Evolutionary conservation across 2,797 vertebrate species (phyloP), one percentile per base, ranked within the genome.

Genomic region (Pseudochirops cupreus): DNA sequence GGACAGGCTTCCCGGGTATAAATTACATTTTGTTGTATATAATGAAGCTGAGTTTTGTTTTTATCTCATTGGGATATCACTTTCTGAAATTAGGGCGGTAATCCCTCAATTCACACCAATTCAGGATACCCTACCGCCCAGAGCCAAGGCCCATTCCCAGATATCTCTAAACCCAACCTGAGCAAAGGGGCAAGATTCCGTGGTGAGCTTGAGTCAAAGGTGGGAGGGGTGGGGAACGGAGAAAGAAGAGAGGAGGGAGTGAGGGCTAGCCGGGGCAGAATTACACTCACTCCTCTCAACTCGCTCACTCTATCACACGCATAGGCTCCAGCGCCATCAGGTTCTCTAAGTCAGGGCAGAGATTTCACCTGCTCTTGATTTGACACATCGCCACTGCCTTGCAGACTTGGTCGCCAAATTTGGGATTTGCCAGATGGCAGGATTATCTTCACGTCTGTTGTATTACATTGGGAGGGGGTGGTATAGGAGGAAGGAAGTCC

Each of bases 41-140:
- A 98, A 98, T 97, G 98, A 98, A 98, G 97, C 96, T 4, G 96
- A 98, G 96, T 98, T 98, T 97, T 98, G 97, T 98, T 96, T 97
- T 98, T 97, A 94, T 97, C 94, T 97, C 98, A 54, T 92, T 93
- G 98, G 50, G 92, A 97, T 91, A 92, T 95, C 97, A 92, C 94
- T 96, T 97, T 97, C 93, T 96, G 95, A 95, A 98, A 97, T 96
- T 94, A 97, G 94, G 94, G 96, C 89, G 67, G 94, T 94, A 97
- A 96, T 94, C 96, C 67, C 93, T n/a, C 91, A 57, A 95, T 92
- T 93, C 93, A 82, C 93, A 94, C 91, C 91, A 92, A 92, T 59
- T 96, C 94, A 95, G 91, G 94, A 96, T 67, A 26, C 91, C 50
- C 24, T 87, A 87, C 39, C 74, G 21, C 74, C 39, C 74, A 50